Evolutionary conservation across 2,113 vertebrate species (phyloP).

Genomic region (Gymnobelideus leadbeateri): DNA sequence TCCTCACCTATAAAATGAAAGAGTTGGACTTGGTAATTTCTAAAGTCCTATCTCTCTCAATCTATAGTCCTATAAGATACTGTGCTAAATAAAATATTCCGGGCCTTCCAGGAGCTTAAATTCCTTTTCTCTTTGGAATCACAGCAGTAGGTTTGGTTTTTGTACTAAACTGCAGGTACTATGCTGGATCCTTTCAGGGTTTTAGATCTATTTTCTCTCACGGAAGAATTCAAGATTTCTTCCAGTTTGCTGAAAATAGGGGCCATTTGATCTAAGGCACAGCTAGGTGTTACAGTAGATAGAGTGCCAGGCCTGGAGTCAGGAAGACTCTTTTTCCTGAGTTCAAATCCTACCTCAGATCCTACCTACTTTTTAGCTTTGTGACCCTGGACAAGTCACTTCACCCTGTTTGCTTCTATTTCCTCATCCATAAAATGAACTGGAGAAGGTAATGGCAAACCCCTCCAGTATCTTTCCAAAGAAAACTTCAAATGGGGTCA

Average conservation of each 20-base stretch:
- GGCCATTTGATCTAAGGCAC: background rate
- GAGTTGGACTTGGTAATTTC: background rate
- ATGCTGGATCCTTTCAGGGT: background rate
- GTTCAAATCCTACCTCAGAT: background rate
- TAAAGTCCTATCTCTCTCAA: background rate
- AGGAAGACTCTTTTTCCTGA: background rate
- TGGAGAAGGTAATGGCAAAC: background rate
- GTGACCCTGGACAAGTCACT: background rate
- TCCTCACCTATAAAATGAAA: background rate
- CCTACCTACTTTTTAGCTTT: background rate
- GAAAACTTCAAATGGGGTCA: background rate
- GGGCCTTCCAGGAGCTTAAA: background rate
- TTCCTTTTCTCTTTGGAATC: background rate
- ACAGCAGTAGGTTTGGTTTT: background rate
- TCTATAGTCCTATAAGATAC: background rate
- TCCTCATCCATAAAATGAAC: background rate
- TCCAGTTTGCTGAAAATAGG: background rate
- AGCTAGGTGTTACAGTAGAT: too few relatives aligned
- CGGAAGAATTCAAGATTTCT: background rate
- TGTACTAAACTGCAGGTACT: background rate
- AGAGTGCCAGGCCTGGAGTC: too few relatives aligned
- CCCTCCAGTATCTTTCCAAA: background rate
- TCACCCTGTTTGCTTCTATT: background rate
- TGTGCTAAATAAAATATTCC: background rate
- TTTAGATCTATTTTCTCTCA: background rate